Evolutionary conservation across 2,113 vertebrate genomes (phyloP).

Genomic region (Vireo altiloquus): DNA sequence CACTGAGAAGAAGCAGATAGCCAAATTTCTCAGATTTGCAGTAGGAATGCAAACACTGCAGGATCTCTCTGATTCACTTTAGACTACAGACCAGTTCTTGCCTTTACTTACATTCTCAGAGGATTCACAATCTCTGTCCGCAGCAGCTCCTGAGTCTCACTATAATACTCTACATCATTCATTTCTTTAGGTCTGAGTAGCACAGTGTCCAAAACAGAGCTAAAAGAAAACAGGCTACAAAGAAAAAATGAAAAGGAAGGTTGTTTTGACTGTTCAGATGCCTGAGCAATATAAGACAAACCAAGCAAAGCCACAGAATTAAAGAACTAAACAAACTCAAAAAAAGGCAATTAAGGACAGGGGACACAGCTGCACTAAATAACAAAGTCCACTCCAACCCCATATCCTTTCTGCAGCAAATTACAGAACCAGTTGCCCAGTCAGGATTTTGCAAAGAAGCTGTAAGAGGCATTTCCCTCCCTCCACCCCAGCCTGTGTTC

Average conservation of each 20-base stretch:
- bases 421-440: background rate
- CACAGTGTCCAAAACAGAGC: conserved; percentile 95
- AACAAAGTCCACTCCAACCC: background rate
- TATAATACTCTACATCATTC: conserved; percentile 95
- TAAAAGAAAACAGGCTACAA: conserved; percentile 95
- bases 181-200: conserved; percentile 94
- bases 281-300: background rate
- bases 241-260: background rate
- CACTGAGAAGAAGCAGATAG: background rate
- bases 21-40: background rate
- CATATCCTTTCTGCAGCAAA: background rate
- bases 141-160: conserved; percentile 93
- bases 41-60: background rate
- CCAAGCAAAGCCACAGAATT: background rate
- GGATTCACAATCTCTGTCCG: conserved; percentile 98
- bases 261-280: background rate
- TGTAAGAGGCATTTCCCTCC: background rate
- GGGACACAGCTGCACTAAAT: background rate
- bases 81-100: background rate
- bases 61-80: background rate
- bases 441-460: background rate
- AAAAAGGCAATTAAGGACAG: background rate
- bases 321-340: background rate
- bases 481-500: background rate
- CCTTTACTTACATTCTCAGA: conserved; percentile 88